Conservation (phyloP, 2,888 invertebrate species). For the Eilema depressum region DNA sequence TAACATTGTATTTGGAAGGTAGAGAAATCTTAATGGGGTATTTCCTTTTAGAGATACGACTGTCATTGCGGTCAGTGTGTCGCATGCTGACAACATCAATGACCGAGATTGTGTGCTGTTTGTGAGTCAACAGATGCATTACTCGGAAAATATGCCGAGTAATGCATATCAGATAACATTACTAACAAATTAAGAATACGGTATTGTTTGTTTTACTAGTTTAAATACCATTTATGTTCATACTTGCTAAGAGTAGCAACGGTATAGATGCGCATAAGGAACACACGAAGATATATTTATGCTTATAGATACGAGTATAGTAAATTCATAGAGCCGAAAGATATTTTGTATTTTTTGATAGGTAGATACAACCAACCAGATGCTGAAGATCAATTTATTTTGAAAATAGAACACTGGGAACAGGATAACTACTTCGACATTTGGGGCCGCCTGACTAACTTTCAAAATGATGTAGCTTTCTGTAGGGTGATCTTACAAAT, state of each 20-base stretch:
- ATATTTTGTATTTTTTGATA: too few relatives aligned
- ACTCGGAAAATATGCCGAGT: background rate
- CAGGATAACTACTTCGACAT: too few relatives aligned
- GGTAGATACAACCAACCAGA: too few relatives aligned
- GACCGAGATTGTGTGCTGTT: constrained; percentile 21
- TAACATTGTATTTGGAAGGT: constrained; percentile 15
- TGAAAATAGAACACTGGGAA: too few relatives aligned
- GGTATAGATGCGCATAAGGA: background rate
- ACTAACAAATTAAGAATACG: background rate
- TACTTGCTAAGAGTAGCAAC: background rate
- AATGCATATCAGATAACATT: background rate
- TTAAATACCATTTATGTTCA: background rate
- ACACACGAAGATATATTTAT: background rate
- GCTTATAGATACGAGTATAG: background rate
- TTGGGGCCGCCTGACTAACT: too few relatives aligned
- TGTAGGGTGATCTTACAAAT: too few relatives aligned
- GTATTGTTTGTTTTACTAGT: background rate
- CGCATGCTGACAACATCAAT: constrained; percentile 33
- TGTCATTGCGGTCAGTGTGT: constrained; percentile 52
- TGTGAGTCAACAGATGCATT: background rate
- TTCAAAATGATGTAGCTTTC: too few relatives aligned
- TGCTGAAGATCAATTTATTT: too few relatives aligned
- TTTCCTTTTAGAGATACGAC: constrained; percentile 41
- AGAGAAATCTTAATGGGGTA: constrained; percentile 29
- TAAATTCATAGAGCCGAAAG: background rate